Evolutionary conservation across 1,140 invertebrate genomes (phyloP).

Genomic region (Microplitis demolitor): DNA sequence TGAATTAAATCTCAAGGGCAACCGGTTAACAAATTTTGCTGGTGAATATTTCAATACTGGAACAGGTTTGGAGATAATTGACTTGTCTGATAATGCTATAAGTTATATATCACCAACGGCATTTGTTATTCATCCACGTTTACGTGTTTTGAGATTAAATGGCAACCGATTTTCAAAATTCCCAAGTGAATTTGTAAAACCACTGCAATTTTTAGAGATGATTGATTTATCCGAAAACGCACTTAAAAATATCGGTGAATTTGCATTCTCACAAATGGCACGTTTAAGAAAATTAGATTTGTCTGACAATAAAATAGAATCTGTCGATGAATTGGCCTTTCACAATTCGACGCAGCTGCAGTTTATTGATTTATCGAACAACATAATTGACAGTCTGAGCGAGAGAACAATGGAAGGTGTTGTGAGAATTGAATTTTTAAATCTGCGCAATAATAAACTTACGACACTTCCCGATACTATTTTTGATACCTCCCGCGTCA

Average conservation of each 20-base stretch:
- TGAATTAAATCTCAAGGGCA: conserved; percentile 77
- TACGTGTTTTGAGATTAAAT: conserved; percentile 70
- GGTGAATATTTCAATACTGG: conserved; percentile 77
- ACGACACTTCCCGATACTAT: conserved; percentile 79
- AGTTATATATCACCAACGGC: conserved; percentile 76
- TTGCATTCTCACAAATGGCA: conserved; percentile 81
- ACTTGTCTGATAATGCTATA: conserved; percentile 78
- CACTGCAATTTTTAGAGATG: conserved; percentile 73
- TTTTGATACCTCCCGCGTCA: conserved; percentile 78
- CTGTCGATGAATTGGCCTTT: conserved; percentile 84
- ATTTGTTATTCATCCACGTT: conserved; percentile 78
- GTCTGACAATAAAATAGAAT: conserved; percentile 76
- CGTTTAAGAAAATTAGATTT: conserved; percentile 72
- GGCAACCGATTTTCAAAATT: conserved; percentile 82
- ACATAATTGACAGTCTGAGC: conserved; percentile 75
- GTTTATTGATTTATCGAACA: conserved; percentile 74
- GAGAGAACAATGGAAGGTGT: conserved; percentile 84
- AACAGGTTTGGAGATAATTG: conserved; percentile 74
- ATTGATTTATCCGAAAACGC: conserved; percentile 79
- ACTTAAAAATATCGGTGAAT: conserved; percentile 77
- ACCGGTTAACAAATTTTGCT: conserved; percentile 75
- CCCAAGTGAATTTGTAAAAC: conserved; percentile 77
- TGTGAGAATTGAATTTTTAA: conserved; percentile 73
- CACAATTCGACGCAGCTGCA: conserved; percentile 90
- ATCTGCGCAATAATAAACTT: conserved; percentile 77